Evolutionary conservation across 2,113 vertebrate genomes (phyloP), one percentile per base, ranked within the genome.

Genomic region (Lonchura striata): DNA sequence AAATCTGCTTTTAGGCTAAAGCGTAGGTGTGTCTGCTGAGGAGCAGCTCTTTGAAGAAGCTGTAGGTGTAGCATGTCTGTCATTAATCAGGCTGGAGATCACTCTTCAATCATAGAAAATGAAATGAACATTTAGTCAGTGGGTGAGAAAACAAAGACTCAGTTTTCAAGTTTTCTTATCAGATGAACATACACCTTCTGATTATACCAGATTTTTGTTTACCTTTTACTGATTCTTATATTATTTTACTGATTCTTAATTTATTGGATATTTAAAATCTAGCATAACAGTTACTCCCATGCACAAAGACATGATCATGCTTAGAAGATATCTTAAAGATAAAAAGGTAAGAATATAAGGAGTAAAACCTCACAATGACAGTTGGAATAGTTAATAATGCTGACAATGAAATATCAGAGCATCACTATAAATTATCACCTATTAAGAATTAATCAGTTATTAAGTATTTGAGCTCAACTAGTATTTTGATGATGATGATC

Each of bases 1-100:
- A 13, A 82, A 70, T 83, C 78, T 82, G 79, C 87, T 96, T 89
- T 93, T 90, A 74, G 79, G 78, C 85, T 93, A 80, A 84, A 61
- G 47, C 0, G 5, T 68, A 75, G 37, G 50, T 81, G 22, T 70
- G 49, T 78, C 31, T 89, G 88, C 52, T 93, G 28, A 87, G 50
- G n/a, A 61, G 47, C 70, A 85, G 25, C 46, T 66, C 64, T 93
- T 84, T 85, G 84, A 70, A 83, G 44, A 76, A 86, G 31, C 57
- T 27, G 71, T 90, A 72, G 75, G 46, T 78, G 42, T 64, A 96
- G 6, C 37, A 47, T 7, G 25, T 85, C 86, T 95, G 53, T 81
- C 65, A 75, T 91, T 87, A 92, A 92, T 94, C 94, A 92, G 64
- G 39, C 31, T 76, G 72, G 28, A 72, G 30, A 93, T 70, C 35